Conservation (phyloP, 2,797 vertebrate species). For the Acridotheres tristis region DNA sequence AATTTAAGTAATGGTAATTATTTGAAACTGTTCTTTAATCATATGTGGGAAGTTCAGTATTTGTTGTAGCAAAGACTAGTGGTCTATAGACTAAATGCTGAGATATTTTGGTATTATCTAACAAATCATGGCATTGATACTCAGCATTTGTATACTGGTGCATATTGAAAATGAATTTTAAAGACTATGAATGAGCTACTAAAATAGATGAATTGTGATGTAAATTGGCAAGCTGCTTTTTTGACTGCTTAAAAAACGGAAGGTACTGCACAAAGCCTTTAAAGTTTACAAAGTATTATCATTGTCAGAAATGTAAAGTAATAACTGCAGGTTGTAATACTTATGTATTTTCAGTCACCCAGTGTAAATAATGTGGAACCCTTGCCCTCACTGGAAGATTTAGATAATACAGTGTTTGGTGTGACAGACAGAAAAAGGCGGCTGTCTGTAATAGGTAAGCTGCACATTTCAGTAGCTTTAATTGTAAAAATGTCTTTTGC, state of each 20-base stretch:
- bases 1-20: neutral
- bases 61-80: neutral
- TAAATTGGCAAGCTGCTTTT: neutral
- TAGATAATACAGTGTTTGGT: constrained; percentile 90
- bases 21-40: neutral
- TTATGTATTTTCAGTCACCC: constrained; percentile 58
- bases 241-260: neutral
- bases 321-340: neutral
- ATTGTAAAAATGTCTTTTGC: neutral
- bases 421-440: constrained; percentile 85
- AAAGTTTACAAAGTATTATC: neutral
- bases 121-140: neutral
- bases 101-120: neutral
- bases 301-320: neutral
- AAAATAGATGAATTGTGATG: neutral
- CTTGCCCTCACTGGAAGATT: constrained; percentile 85
- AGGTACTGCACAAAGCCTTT: neutral
- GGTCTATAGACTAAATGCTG: neutral
- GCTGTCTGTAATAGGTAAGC: constrained; percentile 86
- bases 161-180: neutral
- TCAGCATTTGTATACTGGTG: neutral
- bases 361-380: constrained; percentile 81
- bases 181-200: neutral
- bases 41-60: neutral
- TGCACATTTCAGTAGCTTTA: neutral